Base-by-base conservation (phyloP, 1,140 invertebrate genomes). In the Bombus terrestris region DNA sequence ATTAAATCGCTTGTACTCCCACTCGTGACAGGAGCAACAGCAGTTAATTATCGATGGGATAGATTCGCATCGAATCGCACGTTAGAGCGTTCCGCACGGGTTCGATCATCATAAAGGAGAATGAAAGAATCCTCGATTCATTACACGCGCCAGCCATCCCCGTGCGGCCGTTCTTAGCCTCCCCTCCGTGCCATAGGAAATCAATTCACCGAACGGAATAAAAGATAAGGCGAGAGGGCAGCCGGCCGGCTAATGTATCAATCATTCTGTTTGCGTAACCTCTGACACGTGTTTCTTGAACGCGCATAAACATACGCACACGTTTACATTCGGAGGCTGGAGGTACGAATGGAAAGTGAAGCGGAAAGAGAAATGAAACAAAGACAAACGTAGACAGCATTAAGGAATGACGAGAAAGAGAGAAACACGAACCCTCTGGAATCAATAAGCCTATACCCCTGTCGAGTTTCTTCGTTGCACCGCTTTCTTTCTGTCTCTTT, bases 231-330 rank as follows among this genome's bases (percentile, higher is more conserved):
- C 77, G 83, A 89, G 89, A 87, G 90, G 83, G 88, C 90, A 91
- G 80, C 75, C 64, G 59, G 72, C 35, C 81, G 84, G 89, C 88
- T 92, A 92, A 92, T 91, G 91, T 92, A 92, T 92, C 91, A 92
- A 92, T 92, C 91, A 92, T 92, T 92, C 91, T 91, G 91, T 91
- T 92, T 92, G 83, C 91, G 86, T 92, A 91, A 92, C 91, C 91
- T 89, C 89, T 92, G 91, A 92, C 91, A 92, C 91, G 90, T 68
- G 86, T 88, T 83, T 76, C 79, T 85, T 57, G 74, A 77, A 90
- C 71, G 72, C 71, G 69, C 77, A 87, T 69, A 80, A 64, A 74
- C 87, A 59, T 47, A 89, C 85, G 73, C 66, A 53, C 83, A 39
- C 41, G 28, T 8, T 28, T n/a, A 18, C 25, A 13, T 39, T 28